These are phyloP conservation scores for Ectropis crepuscularia DNA, from an alignment of 2,888 invertebrate genomes.

Conservation along the genomic window DNA sequence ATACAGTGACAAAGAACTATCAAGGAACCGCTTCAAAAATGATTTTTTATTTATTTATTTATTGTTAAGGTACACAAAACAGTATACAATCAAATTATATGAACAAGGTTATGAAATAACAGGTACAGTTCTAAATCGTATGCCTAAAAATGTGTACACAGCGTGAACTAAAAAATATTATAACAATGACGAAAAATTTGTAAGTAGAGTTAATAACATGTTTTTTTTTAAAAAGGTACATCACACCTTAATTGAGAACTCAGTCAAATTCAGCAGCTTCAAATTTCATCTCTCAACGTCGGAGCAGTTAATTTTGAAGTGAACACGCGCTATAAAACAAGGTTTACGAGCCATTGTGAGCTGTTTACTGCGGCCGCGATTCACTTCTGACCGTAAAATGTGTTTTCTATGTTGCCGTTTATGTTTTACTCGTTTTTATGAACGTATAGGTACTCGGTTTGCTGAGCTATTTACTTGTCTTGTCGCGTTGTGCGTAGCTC, in stretches of 20 bases:
- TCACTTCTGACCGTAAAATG: slow-evolving; percentile 77
- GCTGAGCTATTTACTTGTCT: slow-evolving; percentile 18
- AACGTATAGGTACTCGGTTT: neutral
- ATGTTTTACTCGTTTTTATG: slow-evolving; percentile 21
- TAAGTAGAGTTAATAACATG: too few relatives aligned
- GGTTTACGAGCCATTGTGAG: slow-evolving; percentile 78
- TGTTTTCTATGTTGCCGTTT: slow-evolving; percentile 71
- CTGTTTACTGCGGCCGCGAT: slow-evolving; percentile 70
- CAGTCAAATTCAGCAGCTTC: slow-evolving; percentile 9
- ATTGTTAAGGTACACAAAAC: too few relatives aligned
- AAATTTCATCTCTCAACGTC: slow-evolving; percentile 20
- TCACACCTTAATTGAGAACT: slow-evolving; percentile 3
- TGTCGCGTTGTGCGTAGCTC: neutral
- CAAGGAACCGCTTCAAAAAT: too few relatives aligned
- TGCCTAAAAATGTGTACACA: too few relatives aligned
- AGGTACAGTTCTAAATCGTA: too few relatives aligned
- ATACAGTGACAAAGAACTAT: too few relatives aligned
- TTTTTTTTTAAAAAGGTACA: too few relatives aligned
- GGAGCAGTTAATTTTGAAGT: slow-evolving; percentile 26
- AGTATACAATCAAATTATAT: too few relatives aligned
- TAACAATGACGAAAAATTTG: too few relatives aligned
- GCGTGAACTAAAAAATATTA: too few relatives aligned
- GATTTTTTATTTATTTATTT: too few relatives aligned
- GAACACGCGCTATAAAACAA: slow-evolving; percentile 61
- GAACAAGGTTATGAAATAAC: too few relatives aligned